Conservation (phyloP, 2,888 invertebrate species). For the Eilema griseolum region DNA sequence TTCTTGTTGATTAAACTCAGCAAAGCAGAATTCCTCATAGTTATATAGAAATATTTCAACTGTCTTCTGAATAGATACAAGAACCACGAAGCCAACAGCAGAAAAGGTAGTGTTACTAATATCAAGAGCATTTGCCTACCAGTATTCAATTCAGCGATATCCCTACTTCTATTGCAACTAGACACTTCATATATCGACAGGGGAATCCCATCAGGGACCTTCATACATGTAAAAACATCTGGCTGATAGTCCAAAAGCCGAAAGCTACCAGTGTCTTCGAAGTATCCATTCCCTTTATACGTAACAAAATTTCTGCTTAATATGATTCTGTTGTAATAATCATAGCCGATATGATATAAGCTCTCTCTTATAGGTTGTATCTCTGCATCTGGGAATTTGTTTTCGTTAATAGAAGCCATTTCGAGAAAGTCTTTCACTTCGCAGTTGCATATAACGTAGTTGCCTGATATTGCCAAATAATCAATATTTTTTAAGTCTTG, state of each 20-base stretch:
- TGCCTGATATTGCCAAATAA: constrained; percentile 84
- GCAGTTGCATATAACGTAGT: constrained; percentile 88
- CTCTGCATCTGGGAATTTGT: not conserved
- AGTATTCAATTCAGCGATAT: constrained; percentile 36
- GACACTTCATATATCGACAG: constrained; percentile 50
- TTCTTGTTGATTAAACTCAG: constrained; percentile 85
- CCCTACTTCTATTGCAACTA: constrained; percentile 56
- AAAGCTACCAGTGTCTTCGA: constrained; percentile 55
- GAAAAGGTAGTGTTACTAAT: constrained; percentile 57
- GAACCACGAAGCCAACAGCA: constrained; percentile 57
- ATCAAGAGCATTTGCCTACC: constrained; percentile 51
- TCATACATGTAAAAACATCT: constrained; percentile 60
- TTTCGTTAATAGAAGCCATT: constrained; percentile 60
- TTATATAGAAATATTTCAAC: constrained; percentile 87
- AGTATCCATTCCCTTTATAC: constrained; percentile 28
- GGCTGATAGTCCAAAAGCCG: constrained; percentile 64
- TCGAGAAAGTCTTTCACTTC: constrained; percentile 83
- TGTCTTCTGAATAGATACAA: constrained; percentile 78
- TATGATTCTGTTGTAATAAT: constrained; percentile 58
- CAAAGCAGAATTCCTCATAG: constrained; percentile 86
- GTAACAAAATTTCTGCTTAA: constrained; percentile 47
- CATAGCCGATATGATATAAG: constrained; percentile 59
- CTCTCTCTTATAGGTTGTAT: not conserved
- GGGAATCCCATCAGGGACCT: constrained; percentile 51
- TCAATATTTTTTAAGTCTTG: constrained; percentile 80